Conservation (phyloP, 2,113 vertebrate genomes). For the Siphamia tubifer region DNA sequence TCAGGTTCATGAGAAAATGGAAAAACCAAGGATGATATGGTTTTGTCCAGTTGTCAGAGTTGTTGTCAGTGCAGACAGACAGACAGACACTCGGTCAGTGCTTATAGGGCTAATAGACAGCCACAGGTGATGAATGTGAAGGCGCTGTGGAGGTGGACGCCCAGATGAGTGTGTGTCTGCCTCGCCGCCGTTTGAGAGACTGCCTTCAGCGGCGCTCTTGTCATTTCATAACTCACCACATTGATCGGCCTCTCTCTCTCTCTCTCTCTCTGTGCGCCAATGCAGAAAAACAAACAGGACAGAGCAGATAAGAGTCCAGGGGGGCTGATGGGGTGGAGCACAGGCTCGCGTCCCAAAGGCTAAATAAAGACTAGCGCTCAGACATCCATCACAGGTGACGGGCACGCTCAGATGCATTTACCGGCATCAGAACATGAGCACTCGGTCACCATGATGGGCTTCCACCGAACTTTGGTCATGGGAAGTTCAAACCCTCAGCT, state of each 20-base stretch:
- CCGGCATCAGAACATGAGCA: neutral
- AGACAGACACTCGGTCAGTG: slow-evolving; percentile 15
- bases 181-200: slow-evolving; percentile 62
- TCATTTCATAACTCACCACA: slow-evolving; percentile 79
- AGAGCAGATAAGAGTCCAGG: slow-evolving; percentile 42
- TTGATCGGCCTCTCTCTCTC: slow-evolving; percentile 62
- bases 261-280: slow-evolving; percentile 32
- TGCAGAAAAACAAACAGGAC: slow-evolving; percentile 62
- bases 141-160: slow-evolving; percentile 4
- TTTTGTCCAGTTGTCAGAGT: slow-evolving; percentile 27
- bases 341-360: slow-evolving; percentile 16
- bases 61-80: neutral
- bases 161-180: slow-evolving; percentile 53
- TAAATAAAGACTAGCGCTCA: slow-evolving; percentile 53
- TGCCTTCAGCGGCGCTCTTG: slow-evolving; percentile 53
- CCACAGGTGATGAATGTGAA: slow-evolving; percentile 57
- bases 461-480: too few species aligned
- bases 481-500: too few species aligned
- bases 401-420: neutral
- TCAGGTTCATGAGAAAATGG: too few species aligned
- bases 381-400: slow-evolving; percentile 56
- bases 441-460: neutral
- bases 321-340: slow-evolving; percentile 14
- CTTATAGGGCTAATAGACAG: slow-evolving; percentile 37
- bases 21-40: neutral